Evolutionary conservation across 2,797 vertebrate genomes (phyloP).

Genomic region (Setipinna tenuifilis): DNA sequence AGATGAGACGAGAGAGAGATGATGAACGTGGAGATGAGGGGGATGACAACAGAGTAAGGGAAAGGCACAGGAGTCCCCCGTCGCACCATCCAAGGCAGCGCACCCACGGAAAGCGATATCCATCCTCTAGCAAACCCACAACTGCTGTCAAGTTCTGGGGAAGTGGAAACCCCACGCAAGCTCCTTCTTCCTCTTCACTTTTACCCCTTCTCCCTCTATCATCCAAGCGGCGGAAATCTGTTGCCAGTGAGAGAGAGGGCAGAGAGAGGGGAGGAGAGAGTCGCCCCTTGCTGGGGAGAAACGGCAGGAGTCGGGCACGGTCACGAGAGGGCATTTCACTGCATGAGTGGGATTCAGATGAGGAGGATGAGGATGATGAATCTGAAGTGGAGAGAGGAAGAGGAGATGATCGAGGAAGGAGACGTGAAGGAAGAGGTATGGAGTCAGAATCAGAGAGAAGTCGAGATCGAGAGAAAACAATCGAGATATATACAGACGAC

Average conservation of each 20-base stretch:
- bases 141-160: constrained; percentile 80
- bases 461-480: constrained; percentile 68
- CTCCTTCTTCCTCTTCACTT: constrained; percentile 70
- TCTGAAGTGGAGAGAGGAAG: constrained; percentile 73
- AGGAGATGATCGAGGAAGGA: constrained; percentile 64
- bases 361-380: constrained; percentile 69
- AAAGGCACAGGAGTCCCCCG: constrained; percentile 60
- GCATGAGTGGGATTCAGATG: constrained; percentile 78
- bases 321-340: constrained; percentile 76
- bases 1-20: constrained; percentile 69
- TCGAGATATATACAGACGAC: constrained; percentile 72
- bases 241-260: constrained; percentile 73
- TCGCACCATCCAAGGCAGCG: constrained; percentile 59
- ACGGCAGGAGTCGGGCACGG: constrained; percentile 65
- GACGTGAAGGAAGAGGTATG: constrained; percentile 61
- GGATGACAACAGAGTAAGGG: constrained; percentile 68
- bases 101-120: constrained; percentile 72
- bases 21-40: constrained; percentile 70
- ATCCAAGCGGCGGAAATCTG: constrained; percentile 75
- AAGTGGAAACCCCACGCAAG: constrained; percentile 68
- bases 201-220: constrained; percentile 75
- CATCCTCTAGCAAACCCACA: constrained; percentile 69
- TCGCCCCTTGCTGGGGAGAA: constrained; percentile 71
- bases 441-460: constrained; percentile 71
- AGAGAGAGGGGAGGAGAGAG: constrained; percentile 71